A percentile compares a stretch with the other conserved stretches of the same genome.
Conservation (phyloP, 2,797 vertebrate species). For the Paramormyrops hopkinsi region DNA sequence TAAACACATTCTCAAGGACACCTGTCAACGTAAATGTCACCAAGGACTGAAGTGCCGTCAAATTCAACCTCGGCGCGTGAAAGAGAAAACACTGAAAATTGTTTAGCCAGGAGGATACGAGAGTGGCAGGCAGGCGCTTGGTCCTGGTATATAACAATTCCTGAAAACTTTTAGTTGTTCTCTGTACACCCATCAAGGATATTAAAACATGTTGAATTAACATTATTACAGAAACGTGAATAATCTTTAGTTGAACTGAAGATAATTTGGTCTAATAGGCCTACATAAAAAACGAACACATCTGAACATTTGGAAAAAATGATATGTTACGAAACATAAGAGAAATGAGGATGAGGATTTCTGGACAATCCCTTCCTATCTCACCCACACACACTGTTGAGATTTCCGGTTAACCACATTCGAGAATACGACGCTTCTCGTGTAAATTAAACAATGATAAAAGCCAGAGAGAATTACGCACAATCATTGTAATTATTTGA, state of each 20-base stretch:
- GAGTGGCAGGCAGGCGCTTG: neutral
- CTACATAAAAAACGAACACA: neutral
- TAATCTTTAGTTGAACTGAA: neutral
- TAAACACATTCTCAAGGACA: conserved; percentile 16
- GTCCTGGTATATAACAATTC: neutral
- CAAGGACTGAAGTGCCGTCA: conserved; percentile 14
- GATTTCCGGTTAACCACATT: neutral
- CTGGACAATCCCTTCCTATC: neutral
- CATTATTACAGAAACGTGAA: neutral
- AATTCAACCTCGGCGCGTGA: conserved; percentile 18
- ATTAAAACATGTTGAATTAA: neutral
- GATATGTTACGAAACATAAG: neutral
- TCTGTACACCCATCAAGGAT: neutral
- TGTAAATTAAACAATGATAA: neutral
- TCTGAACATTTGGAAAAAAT: neutral
- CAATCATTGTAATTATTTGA: neutral
- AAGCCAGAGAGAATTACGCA: neutral
- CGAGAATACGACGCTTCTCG: neutral
- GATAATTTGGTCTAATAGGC: neutral
- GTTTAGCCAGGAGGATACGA: neutral
- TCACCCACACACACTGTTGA: neutral
- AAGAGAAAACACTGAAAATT: conserved; percentile 9
- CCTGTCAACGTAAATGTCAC: conserved; percentile 13
- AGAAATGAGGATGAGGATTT: neutral
- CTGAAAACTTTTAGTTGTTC: neutral